A percentile compares a stretch with the other conserved stretches of the same genome.
These are phyloP conservation scores for Gari tellinella DNA, from an alignment of 2,888 invertebrate genomes.

Conservation along the genomic window DNA sequence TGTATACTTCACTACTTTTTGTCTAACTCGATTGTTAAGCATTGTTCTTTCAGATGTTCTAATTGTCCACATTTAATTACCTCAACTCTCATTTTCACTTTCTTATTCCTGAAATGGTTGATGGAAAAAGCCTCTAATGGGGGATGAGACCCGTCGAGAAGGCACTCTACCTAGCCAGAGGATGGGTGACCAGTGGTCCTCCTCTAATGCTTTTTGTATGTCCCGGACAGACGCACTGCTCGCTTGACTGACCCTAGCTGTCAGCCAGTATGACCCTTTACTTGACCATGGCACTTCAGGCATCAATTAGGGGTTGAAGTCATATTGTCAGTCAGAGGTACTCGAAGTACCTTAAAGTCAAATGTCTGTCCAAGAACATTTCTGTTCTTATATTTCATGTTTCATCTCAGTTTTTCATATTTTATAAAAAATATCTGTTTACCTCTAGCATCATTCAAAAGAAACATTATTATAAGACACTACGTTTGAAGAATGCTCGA, in stretches of 20 bases:
- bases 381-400: conserved; percentile 4
- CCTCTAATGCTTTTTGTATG: conserved; percentile 26
- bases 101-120: conserved; percentile 12
- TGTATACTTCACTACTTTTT: no score
- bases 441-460: no score
- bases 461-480: no score
- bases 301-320: conserved; percentile 4
- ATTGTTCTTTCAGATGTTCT: no score
- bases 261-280: conserved; percentile 30
- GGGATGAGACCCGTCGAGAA: no score
- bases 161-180: neutral
- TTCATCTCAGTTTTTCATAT: neutral
- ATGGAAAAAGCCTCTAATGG: no score
- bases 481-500: no score
- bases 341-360: conserved; percentile 7
- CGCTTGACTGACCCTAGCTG: conserved; percentile 12
- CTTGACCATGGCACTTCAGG: conserved; percentile 38
- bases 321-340: conserved; percentile 24
- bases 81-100: conserved; percentile 18
- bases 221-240: conserved; percentile 29
- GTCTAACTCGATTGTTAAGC: no score
- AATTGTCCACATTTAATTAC: conserved; percentile 3
- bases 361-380: conserved; percentile 30
- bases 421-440: neutral
- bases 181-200: conserved; percentile 11